Percentiles rank a stretch among this genome's conserved stretches.
These are phyloP conservation scores for Cydia pomonella DNA, from an alignment of 1,140 invertebrate genomes.

Conservation along the genomic window DNA sequence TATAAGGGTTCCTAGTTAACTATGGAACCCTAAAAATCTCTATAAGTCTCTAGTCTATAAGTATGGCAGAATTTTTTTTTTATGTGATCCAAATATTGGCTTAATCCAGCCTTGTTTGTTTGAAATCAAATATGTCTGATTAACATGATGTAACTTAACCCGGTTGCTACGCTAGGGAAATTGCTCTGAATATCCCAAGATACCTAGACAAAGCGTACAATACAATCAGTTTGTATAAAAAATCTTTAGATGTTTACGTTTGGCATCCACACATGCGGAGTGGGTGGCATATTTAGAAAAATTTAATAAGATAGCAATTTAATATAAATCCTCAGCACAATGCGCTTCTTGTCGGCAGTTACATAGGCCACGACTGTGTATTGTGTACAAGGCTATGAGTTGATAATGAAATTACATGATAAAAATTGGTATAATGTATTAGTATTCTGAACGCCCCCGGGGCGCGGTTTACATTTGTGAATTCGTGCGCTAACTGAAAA, in stretches of 20 bases:
- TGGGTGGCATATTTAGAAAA: not conserved
- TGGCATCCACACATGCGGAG: not conserved
- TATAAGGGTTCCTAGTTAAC: too few species aligned
- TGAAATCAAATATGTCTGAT: too few species aligned
- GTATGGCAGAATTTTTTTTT: too few species aligned
- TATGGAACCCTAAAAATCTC: too few species aligned
- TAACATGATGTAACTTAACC: not conserved
- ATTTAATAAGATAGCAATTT: not conserved
- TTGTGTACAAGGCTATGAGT: too few species aligned
- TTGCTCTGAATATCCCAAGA: not conserved
- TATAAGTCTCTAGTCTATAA: too few species aligned
- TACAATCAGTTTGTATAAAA: not conserved
- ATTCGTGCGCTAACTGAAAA: conserved; percentile 6
- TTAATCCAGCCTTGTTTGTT: too few species aligned
- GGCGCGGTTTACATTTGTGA: not conserved
- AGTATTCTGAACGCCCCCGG: not conserved
- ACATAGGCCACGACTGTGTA: not conserved
- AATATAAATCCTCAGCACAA: not conserved
- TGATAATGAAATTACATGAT: too few species aligned
- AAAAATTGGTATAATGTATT: not conserved
- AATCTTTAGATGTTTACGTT: not conserved
- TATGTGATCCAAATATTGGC: too few species aligned
- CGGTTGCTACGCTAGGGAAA: not conserved
- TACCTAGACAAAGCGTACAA: not conserved
- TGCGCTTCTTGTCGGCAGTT: not conserved